Conservation (phyloP, 2,113 vertebrate species). For the Bombycilla garrulus region DNA sequence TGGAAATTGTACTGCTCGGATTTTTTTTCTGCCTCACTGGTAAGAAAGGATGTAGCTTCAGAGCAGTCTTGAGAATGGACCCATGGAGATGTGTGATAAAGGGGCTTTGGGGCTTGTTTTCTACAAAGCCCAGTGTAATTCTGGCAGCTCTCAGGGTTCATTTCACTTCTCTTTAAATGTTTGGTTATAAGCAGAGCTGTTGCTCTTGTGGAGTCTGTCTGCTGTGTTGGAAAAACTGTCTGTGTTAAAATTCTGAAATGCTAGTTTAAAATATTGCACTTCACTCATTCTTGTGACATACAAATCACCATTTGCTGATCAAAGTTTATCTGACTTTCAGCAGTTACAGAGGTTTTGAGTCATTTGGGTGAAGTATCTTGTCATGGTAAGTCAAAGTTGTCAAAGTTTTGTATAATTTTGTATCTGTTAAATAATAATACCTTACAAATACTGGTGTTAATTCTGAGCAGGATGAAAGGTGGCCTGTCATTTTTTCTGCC, state of each 20-base stretch:
- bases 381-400: too few relatives aligned
- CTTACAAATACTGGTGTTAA: neutral
- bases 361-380: constrained; percentile 60
- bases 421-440: neutral
- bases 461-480: neutral
- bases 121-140: neutral
- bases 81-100: neutral
- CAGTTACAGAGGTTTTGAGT: constrained; percentile 72
- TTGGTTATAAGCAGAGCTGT: neutral
- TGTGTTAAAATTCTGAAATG: neutral
- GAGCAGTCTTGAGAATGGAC: neutral
- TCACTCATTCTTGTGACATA: constrained; percentile 29
- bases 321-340: constrained; percentile 70
- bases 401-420: neutral
- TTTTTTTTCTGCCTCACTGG: neutral
- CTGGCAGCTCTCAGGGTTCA: fast-evolving
- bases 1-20: neutral
- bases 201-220: neutral
- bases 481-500: neutral
- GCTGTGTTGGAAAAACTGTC: neutral
- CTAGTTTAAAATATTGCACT: constrained; percentile 36
- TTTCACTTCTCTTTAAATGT: neutral
- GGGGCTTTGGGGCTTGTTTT: neutral
- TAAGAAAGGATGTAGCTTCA: neutral
- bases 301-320: constrained; percentile 69